A percentile compares a stretch with the other conserved stretches of the same genome.
Conservation (phyloP, 2,797 vertebrate genomes). For the Phoeniculus purpureus region DNA sequence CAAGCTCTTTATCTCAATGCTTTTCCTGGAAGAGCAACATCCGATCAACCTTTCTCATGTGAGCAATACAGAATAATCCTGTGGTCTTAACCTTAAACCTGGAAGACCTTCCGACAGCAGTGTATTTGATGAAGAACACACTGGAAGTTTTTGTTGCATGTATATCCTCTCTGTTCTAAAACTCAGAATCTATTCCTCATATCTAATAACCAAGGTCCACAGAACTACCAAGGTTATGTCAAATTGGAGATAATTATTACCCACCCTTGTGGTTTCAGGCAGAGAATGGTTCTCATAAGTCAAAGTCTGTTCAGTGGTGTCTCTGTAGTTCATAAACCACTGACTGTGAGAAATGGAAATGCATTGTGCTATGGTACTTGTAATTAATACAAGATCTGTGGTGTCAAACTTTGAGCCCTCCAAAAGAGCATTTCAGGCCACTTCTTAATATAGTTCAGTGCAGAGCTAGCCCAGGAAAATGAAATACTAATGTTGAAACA, state of each 20-base stretch:
- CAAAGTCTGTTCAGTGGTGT: background rate
- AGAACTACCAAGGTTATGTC: background rate
- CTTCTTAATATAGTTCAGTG: background rate
- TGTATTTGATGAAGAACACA: background rate
- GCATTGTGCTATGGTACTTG: background rate
- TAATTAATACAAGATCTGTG: background rate
- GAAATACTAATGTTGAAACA: background rate
- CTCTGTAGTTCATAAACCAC: constrained; percentile 16
- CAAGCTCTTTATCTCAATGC: background rate
- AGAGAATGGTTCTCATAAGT: background rate
- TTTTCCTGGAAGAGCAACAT: background rate
- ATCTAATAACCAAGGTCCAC: background rate
- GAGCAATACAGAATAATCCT: background rate
- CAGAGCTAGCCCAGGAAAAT: background rate
- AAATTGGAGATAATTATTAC: background rate
- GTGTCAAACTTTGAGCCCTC: background rate
- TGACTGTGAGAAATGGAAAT: constrained; percentile 31
- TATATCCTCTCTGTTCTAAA: background rate
- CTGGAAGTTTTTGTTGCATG: background rate
- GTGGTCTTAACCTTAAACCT: background rate
- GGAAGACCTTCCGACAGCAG: background rate
- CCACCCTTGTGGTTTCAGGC: background rate
- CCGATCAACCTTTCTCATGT: background rate
- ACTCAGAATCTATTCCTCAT: background rate
- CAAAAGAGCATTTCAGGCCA: background rate